Evolutionary conservation across 2,888 invertebrate species (phyloP), one percentile per base, ranked within the genome.

Genomic region (Hirtodrosophila duncani): DNA sequence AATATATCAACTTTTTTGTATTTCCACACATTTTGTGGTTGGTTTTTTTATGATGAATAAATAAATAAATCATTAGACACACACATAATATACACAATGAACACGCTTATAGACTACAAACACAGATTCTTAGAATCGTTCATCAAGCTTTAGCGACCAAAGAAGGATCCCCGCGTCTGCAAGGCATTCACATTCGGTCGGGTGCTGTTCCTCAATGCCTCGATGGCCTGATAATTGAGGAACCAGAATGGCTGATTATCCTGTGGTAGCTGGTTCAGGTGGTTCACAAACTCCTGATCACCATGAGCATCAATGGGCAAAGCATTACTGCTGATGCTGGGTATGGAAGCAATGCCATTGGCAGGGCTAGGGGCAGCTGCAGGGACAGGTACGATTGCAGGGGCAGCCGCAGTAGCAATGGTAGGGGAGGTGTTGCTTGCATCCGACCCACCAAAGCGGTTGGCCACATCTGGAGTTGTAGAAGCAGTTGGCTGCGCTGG

Each of bases 161-260:
- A 64, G 51, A 74, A 85, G 41, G 75, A 75, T 34, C 81, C 78
- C 21, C 79, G 65, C 24, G 66, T 62, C 16, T 77, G 68, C 3
- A 68, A 31, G 1, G 77, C 63, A 8, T 63, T 64, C 11, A 74
- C 71, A 53, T 67, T 78, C 7, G 63, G 65, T 0, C 46, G 48
- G 11, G 82, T 62, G 24, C 67, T 74, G 52, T 87, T 87, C 4
- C 90, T 88, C 3, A 90, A 87, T 0, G 87, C 89, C 79, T 93
- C 92, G 6, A 92, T 88, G 0, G 90, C 90, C 66, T 91, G 88
- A 84, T 91, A 91, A 82, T 93, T 93, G 39, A 93, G 81, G 52
- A 90, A 89, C 93, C 93, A 93, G 85, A 92, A 93, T 0, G 93
- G 93, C 58, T 91, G 90, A 30, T 91, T 87, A 59, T 93, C 92